phyloP scores from a whole-genome alignment of 2,888 invertebrate species.

The Pristionchus arcanus region DNA sequence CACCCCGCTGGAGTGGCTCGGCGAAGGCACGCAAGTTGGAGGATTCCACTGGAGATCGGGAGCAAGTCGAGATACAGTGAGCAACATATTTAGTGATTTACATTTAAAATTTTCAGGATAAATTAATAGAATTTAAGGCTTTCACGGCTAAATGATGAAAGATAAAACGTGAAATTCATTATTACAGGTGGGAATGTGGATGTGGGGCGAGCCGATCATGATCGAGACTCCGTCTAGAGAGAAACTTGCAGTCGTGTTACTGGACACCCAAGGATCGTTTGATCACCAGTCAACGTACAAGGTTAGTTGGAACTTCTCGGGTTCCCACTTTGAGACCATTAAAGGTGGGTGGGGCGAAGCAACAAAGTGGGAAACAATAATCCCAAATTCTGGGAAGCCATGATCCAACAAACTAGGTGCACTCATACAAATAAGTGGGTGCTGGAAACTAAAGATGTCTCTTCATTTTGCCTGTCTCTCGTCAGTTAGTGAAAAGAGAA shows the following conservation, averaged over 20 bases:
- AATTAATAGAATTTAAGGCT: too few relatives aligned
- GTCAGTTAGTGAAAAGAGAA: too few relatives aligned
- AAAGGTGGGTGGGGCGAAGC: too few relatives aligned
- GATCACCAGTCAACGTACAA: conserved; percentile 92
- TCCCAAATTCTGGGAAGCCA: too few relatives aligned
- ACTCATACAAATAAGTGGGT: too few relatives aligned
- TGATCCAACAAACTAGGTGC: too few relatives aligned
- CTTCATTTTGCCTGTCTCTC: too few relatives aligned
- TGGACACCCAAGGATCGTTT: conserved; percentile 97
- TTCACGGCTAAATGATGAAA: too few relatives aligned
- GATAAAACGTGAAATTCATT: too few relatives aligned
- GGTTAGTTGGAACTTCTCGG: not conserved
- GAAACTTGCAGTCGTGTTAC: conserved; percentile 79
- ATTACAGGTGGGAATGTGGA: conserved; percentile 75
- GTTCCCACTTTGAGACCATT: too few relatives aligned
- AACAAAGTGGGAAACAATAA: too few relatives aligned
- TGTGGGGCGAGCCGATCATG: conserved; percentile 80
- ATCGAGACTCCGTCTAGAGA: conserved; percentile 76
- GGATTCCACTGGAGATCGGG: conserved; percentile 79
- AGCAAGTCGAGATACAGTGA: conserved; percentile 67
- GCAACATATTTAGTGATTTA: not conserved
- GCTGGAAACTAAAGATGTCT: too few relatives aligned
- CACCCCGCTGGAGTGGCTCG: conserved; percentile 71
- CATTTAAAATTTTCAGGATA: not conserved
- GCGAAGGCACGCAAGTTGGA: conserved; percentile 73